Percentiles rank a stretch among this genome's conserved stretches.
These are phyloP conservation scores for Phymatocera aterrima DNA, from an alignment of 2,888 invertebrate genomes.

Conservation along the genomic window DNA sequence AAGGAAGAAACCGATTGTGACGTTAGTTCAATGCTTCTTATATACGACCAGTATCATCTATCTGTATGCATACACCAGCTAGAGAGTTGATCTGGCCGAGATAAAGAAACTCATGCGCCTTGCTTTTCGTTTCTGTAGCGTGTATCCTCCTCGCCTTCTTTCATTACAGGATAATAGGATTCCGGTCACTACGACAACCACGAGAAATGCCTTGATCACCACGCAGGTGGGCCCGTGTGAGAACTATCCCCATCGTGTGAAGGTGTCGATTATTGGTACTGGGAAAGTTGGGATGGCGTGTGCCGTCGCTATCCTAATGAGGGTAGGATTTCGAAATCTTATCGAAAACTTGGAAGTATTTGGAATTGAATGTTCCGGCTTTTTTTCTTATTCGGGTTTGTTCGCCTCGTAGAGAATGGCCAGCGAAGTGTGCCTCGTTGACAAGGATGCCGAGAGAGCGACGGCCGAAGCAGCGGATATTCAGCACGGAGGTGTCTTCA, in stretches of 20 bases:
- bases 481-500: conserved; percentile 78
- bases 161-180: conserved; percentile 54
- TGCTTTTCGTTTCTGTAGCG: no score
- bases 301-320: conserved; percentile 76
- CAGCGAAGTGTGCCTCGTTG: conserved; percentile 77
- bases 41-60: conserved; percentile 4
- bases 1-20: conserved; percentile 40
- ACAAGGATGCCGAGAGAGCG: conserved; percentile 76
- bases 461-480: conserved; percentile 79
- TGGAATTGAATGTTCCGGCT: no score
- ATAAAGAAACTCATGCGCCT: conserved; percentile 34
- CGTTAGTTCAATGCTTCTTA: conserved; percentile 36
- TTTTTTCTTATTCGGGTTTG: no score
- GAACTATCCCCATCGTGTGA: conserved; percentile 63
- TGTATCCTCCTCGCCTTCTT: not conserved
- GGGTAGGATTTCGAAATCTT: conserved; percentile 66
- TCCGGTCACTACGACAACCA: conserved; percentile 61
- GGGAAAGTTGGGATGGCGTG: conserved; percentile 78
- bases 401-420: conserved; percentile 73
- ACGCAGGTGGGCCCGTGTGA: conserved; percentile 63
- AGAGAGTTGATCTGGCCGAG: conserved; percentile 36
- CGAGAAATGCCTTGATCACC: conserved; percentile 67
- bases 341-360: not conserved
- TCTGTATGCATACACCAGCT: no score
- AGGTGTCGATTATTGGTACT: conserved; percentile 65